Evolutionary conservation across 2,888 invertebrate species (phyloP).

Genomic region (Pyrrhia umbra): DNA sequence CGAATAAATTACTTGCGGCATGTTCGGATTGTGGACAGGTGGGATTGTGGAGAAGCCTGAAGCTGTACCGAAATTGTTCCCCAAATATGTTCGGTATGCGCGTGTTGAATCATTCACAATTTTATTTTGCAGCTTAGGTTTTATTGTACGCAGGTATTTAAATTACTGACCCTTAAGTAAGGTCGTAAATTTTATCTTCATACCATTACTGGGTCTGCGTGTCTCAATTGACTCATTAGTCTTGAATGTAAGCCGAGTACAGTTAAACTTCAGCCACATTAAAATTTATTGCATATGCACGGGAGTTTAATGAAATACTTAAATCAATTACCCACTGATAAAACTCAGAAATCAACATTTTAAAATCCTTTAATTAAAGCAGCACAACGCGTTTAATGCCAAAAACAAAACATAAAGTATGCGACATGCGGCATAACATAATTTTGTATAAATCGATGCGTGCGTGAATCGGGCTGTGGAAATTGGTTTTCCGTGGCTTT

Average conservation of each 20-base stretch:
- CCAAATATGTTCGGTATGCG: constrained; percentile 59
- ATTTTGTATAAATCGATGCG: constrained; percentile 64
- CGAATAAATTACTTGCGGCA: constrained; percentile 76
- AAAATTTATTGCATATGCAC: constrained; percentile 26
- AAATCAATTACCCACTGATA: constrained; percentile 35
- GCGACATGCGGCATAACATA: constrained; percentile 59
- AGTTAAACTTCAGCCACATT: constrained; percentile 36
- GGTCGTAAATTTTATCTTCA: constrained; percentile 32
- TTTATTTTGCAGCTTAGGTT: constrained; percentile 40
- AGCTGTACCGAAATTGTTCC: constrained; percentile 70
- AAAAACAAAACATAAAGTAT: constrained; percentile 59
- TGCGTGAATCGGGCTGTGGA: constrained; percentile 63
- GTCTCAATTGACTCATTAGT: constrained; percentile 50
- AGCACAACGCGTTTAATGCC: constrained; percentile 34
- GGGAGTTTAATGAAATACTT: constrained; percentile 19
- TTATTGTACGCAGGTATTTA: constrained; percentile 53
- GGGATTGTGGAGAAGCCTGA: constrained; percentile 68
- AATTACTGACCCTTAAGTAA: constrained; percentile 47
- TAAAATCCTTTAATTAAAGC: constrained; percentile 56
- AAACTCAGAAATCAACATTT: constrained; percentile 34
- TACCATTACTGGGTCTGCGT: constrained; percentile 15
- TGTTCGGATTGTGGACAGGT: constrained; percentile 83
- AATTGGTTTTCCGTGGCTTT: constrained; percentile 78
- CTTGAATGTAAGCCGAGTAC: constrained; percentile 20
- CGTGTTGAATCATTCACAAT: constrained; percentile 53